These are phyloP conservation scores for Stichodactyla mertensii DNA, from an alignment of 64 coral and sea anemone species.

Conservation along the genomic window DNA sequence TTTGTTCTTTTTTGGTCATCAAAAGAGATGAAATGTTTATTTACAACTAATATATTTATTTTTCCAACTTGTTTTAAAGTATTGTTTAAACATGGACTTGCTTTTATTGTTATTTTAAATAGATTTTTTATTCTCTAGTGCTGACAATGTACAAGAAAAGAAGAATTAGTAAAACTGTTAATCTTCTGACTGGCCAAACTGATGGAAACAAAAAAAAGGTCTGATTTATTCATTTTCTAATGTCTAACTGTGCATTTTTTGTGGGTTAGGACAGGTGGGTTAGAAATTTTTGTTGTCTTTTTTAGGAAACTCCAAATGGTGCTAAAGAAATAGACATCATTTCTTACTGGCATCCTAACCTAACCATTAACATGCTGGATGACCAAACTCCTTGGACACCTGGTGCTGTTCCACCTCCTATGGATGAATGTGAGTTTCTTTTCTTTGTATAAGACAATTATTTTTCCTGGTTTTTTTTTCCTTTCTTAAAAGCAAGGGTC, in stretches of 20 bases:
- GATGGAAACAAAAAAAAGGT: conserved; percentile 8
- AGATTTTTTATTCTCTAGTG: conserved; percentile 26
- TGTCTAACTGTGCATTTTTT: background rate
- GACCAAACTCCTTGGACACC: conserved; percentile 81
- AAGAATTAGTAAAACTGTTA: conserved; percentile 83
- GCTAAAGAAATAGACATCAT: conserved; percentile 64
- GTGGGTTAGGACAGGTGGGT: background rate
- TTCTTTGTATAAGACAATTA: background rate
- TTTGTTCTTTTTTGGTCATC: too few species aligned
- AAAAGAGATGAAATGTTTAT: too few species aligned
- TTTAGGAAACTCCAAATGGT: conserved; percentile 18
- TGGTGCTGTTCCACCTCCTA: conserved; percentile 79
- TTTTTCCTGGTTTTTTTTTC: background rate
- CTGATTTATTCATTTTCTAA: background rate
- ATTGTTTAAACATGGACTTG: too few species aligned
- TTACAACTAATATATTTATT: too few species aligned
- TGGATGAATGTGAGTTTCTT: conserved; percentile 87
- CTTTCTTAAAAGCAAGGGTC: too few species aligned
- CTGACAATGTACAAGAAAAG: conserved; percentile 88
- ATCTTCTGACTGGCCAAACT: conserved; percentile 88
- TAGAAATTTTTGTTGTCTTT: background rate
- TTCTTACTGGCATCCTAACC: conserved; percentile 94
- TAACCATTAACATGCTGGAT: conserved; percentile 95
- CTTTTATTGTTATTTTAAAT: too few species aligned
- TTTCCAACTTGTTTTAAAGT: too few species aligned